Evolutionary conservation across 2,797 vertebrate species (phyloP).

Genomic region (Sebastes iracundus): DNA sequence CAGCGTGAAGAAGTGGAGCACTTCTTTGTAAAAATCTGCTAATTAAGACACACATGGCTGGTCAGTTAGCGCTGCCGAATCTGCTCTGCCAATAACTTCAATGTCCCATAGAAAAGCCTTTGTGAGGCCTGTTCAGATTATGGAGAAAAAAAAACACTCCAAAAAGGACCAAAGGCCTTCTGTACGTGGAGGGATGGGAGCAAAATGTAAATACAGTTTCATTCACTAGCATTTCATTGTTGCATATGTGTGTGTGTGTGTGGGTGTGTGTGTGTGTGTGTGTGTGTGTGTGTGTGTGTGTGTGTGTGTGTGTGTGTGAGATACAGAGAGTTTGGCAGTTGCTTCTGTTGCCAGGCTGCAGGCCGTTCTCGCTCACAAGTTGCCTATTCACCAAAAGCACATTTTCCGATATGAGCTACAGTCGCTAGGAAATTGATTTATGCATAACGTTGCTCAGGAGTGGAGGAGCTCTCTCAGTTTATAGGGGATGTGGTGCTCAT

Average conservation of each 20-base stretch:
- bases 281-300: conserved; percentile 8
- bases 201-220: conserved; percentile 24
- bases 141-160: not conserved
- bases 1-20: conserved; percentile 67
- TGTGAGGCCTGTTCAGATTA: not conserved
- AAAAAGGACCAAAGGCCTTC: not conserved
- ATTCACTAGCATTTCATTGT: conserved; percentile 19
- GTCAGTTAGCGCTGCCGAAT: conserved; percentile 48
- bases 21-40: conserved; percentile 72
- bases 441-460: not conserved
- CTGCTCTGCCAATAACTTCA: conserved; percentile 28
- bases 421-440: conserved; percentile 17
- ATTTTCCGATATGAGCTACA: conserved; percentile 12
- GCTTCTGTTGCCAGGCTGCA: conserved; percentile 53
- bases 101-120: not conserved
- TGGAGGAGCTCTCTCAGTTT: not conserved
- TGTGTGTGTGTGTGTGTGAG: not conserved
- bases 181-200: not conserved
- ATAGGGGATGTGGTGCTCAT: not conserved
- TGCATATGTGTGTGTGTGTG: conserved; percentile 8
- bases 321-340: conserved; percentile 32
- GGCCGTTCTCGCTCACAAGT: conserved; percentile 39
- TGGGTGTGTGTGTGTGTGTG: conserved; percentile 11
- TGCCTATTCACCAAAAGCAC: conserved; percentile 44
- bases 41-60: conserved; percentile 75